Percentiles rank a stretch among this genome's conserved stretches.
These are phyloP conservation scores for Zoanthus sociatus DNA, from an alignment of 92 coral and sea anemone species.

Conservation along the genomic window DNA sequence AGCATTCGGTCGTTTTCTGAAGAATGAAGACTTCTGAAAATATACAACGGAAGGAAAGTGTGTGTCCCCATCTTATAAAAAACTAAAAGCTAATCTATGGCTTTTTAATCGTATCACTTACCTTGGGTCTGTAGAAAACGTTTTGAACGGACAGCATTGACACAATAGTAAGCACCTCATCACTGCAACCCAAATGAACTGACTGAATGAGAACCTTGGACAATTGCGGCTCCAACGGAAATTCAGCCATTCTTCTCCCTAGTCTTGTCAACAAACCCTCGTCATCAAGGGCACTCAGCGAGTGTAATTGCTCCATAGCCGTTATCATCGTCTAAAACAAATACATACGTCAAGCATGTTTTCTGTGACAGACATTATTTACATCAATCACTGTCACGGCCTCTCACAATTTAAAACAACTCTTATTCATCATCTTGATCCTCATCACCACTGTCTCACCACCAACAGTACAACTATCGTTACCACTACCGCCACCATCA, in stretches of 20 bases:
- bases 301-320: constrained; percentile 97
- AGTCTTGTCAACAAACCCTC: constrained; percentile 94
- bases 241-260: constrained; percentile 99
- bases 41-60: too few species aligned
- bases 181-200: constrained; percentile 97
- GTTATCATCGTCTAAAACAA: constrained; percentile 90
- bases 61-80: too few species aligned
- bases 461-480: not conserved
- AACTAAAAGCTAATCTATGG: too few species aligned
- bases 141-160: constrained; percentile 98
- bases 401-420: not conserved
- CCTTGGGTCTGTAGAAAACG: constrained; percentile 99
- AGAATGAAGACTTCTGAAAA: too few species aligned
- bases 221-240: constrained; percentile 96
- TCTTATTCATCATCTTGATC: too few species aligned
- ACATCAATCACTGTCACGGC: not conserved
- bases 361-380: not conserved
- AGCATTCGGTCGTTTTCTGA: too few species aligned
- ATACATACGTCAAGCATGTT: not conserved
- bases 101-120: not conserved
- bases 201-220: constrained; percentile 98
- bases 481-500: not conserved
- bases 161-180: constrained; percentile 91
- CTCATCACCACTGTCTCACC: too few species aligned
- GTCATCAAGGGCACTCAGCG: constrained; percentile 92